These are phyloP conservation scores for Dioctria linearis DNA, from an alignment of 2,888 invertebrate genomes.

Conservation along the genomic window DNA sequence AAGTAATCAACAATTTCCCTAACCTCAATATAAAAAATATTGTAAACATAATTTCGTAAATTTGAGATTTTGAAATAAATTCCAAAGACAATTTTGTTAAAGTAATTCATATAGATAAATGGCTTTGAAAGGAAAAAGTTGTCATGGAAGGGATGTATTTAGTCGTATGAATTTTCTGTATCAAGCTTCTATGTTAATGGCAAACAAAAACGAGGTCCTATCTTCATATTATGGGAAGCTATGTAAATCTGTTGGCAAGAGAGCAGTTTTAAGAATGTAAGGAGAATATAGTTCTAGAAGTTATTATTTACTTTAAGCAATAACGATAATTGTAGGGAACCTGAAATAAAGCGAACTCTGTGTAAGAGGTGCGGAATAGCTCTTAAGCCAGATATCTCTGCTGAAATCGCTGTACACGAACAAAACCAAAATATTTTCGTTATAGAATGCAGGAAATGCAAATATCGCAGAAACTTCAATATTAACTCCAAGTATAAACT, in stretches of 20 bases:
- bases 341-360: constrained; percentile 66
- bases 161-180: constrained; percentile 69
- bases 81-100: background rate
- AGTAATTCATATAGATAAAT: background rate
- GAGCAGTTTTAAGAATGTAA: constrained; percentile 68
- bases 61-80: background rate
- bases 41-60: background rate
- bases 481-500: constrained; percentile 64
- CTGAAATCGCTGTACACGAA: constrained; percentile 61
- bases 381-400: constrained; percentile 65
- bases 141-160: constrained; percentile 61
- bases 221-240: constrained; percentile 68
- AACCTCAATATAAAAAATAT: background rate
- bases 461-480: constrained; percentile 63
- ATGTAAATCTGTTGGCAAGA: constrained; percentile 67
- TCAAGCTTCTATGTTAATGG: constrained; percentile 69
- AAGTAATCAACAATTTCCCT: too few species aligned
- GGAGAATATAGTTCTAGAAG: constrained; percentile 42
- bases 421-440: constrained; percentile 55
- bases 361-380: constrained; percentile 68
- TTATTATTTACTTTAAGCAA: background rate
- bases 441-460: constrained; percentile 65
- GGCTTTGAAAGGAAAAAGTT: constrained; percentile 22
- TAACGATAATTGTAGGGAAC: constrained; percentile 64
- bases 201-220: constrained; percentile 64